These are phyloP conservation scores for Anthopleura sola DNA, from an alignment of 64 coral and sea anemone species.

Conservation along the genomic window DNA sequence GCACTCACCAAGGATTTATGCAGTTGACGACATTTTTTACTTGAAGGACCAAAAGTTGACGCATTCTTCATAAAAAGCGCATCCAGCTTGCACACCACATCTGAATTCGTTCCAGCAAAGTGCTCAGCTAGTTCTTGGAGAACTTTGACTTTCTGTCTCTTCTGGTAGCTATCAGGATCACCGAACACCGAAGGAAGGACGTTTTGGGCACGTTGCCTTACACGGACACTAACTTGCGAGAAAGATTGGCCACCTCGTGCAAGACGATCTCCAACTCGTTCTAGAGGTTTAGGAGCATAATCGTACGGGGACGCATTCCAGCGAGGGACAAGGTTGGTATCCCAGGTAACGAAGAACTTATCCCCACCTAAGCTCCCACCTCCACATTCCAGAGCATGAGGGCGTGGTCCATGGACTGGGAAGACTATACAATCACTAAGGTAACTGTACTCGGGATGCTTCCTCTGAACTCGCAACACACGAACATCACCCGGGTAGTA, in stretches of 20 bases:
- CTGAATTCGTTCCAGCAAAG: conserved; percentile 16
- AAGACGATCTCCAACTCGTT: not conserved
- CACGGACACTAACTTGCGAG: not conserved
- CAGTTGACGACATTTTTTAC: conserved; percentile 21
- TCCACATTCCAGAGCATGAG: conserved; percentile 28
- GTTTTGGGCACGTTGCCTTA: conserved; percentile 4
- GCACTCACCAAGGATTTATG: not conserved
- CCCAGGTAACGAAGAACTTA: conserved; percentile 85
- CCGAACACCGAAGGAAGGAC: conserved; percentile 9
- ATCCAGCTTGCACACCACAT: conserved; percentile 21
- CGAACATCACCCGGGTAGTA: conserved; percentile 74
- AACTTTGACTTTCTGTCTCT: not conserved
- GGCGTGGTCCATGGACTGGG: conserved; percentile 31
- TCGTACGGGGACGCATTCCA: conserved; percentile 18
- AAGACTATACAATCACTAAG: conserved; percentile 72
- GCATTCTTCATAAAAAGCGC: conserved; percentile 18
- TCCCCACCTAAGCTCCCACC: conserved; percentile 43
- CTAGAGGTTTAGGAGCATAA: conserved; percentile 44
- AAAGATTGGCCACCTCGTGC: not conserved
- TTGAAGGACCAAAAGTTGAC: not conserved
- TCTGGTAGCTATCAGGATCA: not conserved
- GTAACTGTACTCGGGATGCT: conserved; percentile 18
- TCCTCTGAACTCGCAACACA: conserved; percentile 32
- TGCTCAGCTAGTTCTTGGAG: conserved; percentile 22
- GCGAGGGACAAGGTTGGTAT: conserved; percentile 45